phyloP scores from a whole-genome alignment of 2,797 vertebrate species.

The Gadopsis marmoratus region DNA sequence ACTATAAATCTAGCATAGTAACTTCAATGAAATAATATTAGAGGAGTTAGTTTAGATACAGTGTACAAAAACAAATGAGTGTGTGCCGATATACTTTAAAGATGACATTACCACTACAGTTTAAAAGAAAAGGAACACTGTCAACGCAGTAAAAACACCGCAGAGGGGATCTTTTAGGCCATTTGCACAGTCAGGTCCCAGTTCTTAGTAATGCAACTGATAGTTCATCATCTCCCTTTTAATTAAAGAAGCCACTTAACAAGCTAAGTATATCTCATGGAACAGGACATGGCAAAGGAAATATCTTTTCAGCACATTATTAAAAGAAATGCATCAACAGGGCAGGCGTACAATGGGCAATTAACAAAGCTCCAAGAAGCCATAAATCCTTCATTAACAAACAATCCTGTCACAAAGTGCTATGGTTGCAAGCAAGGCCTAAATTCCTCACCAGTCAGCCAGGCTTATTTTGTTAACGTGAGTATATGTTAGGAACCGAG shows the following conservation, averaged over 20 bases:
- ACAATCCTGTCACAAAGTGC: constrained; percentile 67
- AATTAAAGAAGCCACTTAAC: constrained; percentile 72
- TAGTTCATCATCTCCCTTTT: constrained; percentile 65
- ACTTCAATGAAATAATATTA: neutral
- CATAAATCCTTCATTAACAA: constrained; percentile 83
- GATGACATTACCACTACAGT: neutral
- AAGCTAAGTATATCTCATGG: constrained; percentile 45
- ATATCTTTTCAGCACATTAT: constrained; percentile 69
- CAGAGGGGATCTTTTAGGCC: constrained; percentile 30
- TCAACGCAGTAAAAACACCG: neutral
- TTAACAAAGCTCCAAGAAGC: constrained; percentile 79
- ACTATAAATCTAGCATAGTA: neutral
- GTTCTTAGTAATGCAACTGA: constrained; percentile 43
- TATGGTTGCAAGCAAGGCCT: constrained; percentile 64
- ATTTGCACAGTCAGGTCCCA: constrained; percentile 56
- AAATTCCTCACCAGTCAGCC: constrained; percentile 79
- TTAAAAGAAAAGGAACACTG: constrained; percentile 9
- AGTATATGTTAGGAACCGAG: constrained; percentile 65
- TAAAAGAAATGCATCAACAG: constrained; percentile 75
- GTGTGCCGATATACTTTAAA: neutral
- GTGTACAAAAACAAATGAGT: neutral
- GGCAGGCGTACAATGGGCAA: constrained; percentile 74
- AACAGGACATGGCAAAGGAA: constrained; percentile 61
- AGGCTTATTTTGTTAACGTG: constrained; percentile 74
- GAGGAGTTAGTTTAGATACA: neutral